Percentiles rank a stretch among this genome's conserved stretches.
Evolutionary conservation across 2,888 invertebrate species (phyloP).

Genomic region (Netelia melanura): DNA sequence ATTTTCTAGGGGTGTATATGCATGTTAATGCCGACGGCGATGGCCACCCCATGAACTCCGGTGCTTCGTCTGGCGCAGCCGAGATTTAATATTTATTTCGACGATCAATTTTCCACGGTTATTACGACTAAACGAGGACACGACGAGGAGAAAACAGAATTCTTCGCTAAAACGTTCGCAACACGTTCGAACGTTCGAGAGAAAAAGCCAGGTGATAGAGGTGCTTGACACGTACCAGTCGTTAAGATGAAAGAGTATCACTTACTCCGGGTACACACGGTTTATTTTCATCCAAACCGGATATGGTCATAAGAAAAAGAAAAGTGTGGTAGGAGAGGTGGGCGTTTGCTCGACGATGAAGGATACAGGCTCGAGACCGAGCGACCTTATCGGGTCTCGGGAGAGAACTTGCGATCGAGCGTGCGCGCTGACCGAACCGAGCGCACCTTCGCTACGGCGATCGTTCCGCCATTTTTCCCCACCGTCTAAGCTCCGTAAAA

Average conservation of each 20-base stretch:
- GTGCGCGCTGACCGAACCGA: conserved; percentile 30
- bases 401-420: conserved; percentile 33
- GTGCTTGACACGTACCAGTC: conserved; percentile 24
- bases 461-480: neutral
- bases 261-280: conserved; percentile 17
- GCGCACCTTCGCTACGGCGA: neutral
- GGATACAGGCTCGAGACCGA: neutral
- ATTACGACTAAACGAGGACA: conserved; percentile 23
- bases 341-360: neutral
- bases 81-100: conserved; percentile 77
- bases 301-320: conserved; percentile 31
- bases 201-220: neutral
- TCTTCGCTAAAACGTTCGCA: neutral
- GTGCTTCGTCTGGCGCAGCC: conserved; percentile 26
- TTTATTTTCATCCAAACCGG: conserved; percentile 12
- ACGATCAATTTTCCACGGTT: conserved; percentile 41
- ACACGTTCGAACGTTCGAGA: neutral
- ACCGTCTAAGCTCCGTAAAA: conserved; percentile 31
- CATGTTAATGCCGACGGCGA: conserved; percentile 17
- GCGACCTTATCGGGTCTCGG: conserved; percentile 23
- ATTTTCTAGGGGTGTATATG: conserved; percentile 12
- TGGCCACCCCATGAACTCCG: conserved; percentile 38
- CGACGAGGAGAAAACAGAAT: neutral
- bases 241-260: conserved; percentile 36
- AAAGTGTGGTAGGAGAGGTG: neutral